These are phyloP conservation scores for Phrynocephalus vlangalii DNA, from an alignment of 2,797 vertebrate species.

Conservation along the genomic window DNA sequence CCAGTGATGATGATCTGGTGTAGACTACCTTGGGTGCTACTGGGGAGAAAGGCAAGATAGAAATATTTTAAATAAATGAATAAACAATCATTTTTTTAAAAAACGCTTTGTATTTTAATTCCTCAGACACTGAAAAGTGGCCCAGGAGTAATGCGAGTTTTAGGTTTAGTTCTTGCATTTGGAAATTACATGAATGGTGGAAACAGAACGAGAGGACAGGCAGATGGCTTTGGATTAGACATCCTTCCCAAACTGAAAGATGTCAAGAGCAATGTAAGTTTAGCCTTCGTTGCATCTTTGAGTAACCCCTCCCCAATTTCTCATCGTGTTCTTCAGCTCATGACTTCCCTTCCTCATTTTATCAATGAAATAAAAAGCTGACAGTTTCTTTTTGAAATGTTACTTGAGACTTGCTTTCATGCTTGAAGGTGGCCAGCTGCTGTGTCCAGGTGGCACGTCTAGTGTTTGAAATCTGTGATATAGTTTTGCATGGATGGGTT, in stretches of 20 bases:
- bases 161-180: conserved; percentile 93
- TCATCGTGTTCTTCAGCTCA: conserved; percentile 20
- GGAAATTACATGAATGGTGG: conserved; percentile 99
- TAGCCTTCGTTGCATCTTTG: neutral
- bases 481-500: neutral
- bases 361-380: conserved; percentile 15
- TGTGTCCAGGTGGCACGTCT: neutral
- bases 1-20: too few relatives aligned
- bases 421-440: neutral
- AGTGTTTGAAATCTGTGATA: neutral
- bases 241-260: conserved; percentile 98
- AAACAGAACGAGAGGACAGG: conserved; percentile 94
- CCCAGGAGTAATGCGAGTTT: conserved; percentile 86
- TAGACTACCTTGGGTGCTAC: too few relatives aligned
- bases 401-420: neutral
- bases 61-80: too few relatives aligned
- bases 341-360: neutral
- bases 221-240: conserved; percentile 96
- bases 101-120: conserved; percentile 47
- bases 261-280: conserved; percentile 97
- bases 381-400: neutral
- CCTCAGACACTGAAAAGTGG: conserved; percentile 86
- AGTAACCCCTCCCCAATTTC: neutral
- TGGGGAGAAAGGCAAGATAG: too few relatives aligned
- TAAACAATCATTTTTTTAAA: neutral